Evolutionary conservation across 2,113 vertebrate species (phyloP), one percentile per base, ranked within the genome.

Genomic region (Megaptera novaeangliae): DNA sequence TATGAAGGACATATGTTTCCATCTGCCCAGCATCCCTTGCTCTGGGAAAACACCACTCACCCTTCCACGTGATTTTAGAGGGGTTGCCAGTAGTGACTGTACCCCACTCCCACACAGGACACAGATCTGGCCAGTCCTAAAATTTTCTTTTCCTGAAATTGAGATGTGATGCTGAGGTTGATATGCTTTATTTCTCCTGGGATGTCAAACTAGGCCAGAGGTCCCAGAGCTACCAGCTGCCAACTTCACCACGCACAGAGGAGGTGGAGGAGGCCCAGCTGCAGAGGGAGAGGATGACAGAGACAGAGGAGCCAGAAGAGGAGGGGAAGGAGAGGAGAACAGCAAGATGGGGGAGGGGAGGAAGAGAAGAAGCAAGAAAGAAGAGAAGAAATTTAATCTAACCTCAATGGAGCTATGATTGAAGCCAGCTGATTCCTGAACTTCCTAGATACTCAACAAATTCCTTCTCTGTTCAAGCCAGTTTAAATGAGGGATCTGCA

Each of bases 371-470:
- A 92, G n/a, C 39, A 3, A 49, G 25, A 2, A 36, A 34, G 29
- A 69, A 64, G 74, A 61, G 34, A 86, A 87, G 36, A 55, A 34
- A 59, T 63, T n/a, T 61, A 36, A 31, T 39, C 20, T 92, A 72
- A 96, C 17, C 13, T 81, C 44, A 61, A 0, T 1, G 4, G 57
- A 71, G 8, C 52, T 69, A 14, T 69, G 36, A 72, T 59, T 36
- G 36, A 88, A 96, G 52, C 49, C 77, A 94, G 8, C 27, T 91
- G 63, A 85, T 66, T 86, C 34, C 61, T 94, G 41, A 83, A 84
- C 49, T 75, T 84, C 13, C n/a, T 77, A 64, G 64, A 61, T 18
- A 34, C 4, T 82, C 25, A 63, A 46, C 25, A 49, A 66, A 29
- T 69, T 78, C 17, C 52, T 49, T 72, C 27, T 75, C 31, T 49